A percentile compares a stretch with the other conserved stretches of the same genome.
Evolutionary conservation across 1,140 invertebrate species (phyloP).

Genomic region (Pogonus chalceus): DNA sequence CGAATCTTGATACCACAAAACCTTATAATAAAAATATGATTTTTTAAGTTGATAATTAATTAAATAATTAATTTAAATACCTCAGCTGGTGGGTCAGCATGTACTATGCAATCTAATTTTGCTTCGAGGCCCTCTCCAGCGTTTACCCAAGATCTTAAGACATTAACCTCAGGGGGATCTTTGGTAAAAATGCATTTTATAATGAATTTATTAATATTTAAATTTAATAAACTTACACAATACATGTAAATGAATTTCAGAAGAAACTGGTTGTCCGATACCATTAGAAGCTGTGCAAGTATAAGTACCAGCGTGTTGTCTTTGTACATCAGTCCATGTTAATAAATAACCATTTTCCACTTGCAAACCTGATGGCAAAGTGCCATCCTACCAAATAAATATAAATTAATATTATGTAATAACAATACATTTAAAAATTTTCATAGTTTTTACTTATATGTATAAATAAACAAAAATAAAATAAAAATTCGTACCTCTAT

Average conservation of each 20-base stretch:
- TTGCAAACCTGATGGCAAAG: conserved; percentile 31
- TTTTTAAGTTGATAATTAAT: neutral
- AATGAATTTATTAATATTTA: neutral
- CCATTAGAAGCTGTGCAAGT: conserved; percentile 54
- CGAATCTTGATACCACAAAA: conserved; percentile 40
- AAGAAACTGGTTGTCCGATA: conserved; percentile 49
- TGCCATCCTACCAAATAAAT: conserved; percentile 26
- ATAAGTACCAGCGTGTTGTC: conserved; percentile 51
- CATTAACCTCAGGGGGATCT: conserved; percentile 59
- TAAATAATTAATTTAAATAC: conserved; percentile 30
- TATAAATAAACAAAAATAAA: neutral
- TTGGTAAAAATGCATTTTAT: conserved; percentile 19
- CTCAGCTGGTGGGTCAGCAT: conserved; percentile 60
- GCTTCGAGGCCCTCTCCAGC: conserved; percentile 62
- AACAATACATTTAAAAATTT: neutral
- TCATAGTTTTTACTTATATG: neutral
- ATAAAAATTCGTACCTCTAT: neutral
- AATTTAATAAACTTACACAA: conserved; percentile 37
- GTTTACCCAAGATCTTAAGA: conserved; percentile 61
- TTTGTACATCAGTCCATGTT: conserved; percentile 45
- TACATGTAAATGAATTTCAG: conserved; percentile 47
- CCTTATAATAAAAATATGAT: conserved; percentile 16
- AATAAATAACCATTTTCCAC: conserved; percentile 30
- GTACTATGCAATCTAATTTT: conserved; percentile 60
- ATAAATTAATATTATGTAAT: neutral